Base-by-base conservation (phyloP, 2,888 invertebrate species). In the Aspidiotus rigidus region DNA sequence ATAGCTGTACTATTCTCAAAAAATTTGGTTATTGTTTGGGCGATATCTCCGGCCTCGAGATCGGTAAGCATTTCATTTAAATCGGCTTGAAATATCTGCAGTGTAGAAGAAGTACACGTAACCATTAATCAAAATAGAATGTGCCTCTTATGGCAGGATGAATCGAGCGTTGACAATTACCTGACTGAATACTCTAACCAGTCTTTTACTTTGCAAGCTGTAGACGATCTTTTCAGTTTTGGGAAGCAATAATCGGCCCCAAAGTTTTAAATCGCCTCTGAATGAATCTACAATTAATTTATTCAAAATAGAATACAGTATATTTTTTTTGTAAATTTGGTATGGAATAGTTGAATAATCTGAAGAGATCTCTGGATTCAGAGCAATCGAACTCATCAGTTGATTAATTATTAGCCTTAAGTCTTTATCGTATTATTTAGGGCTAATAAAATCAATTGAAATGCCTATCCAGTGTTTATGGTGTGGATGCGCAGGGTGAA, bases 191-290 rank as follows among this genome's bases (percentile, higher is more conserved):
- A 94, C 79, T 79, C 96, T 95, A 0, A 93, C 81, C 67, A 97
- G 81, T 76, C 94, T 93, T 77, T 93, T 94, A 76, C 89, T 93
- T 80, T 93, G 92, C 62, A 97, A 80, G 80, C 96, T 95, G 77
- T 95, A 97, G 42, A 94, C 85, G 71, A 91, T 81, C 77, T 93
- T 92, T 13, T 86, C 83, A 40, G 87, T 87, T 61, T 86, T 88
- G 0, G 95, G 96, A 64, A 96, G 79, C 28, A 96, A 78, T 73
- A 94, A 79, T 75, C 88, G 87, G 76, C 92, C 85, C 90, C 93
- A 89, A 57, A 93, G 79, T 59, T 84, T 80, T 41, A 89, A 77
- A 77, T 67, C 70, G 9, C 70, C 70, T 62, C 57, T 67, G 53
- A 71, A 71, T 11, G 61, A 64, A 39, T 17, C 66, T 71, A n/a